These are phyloP conservation scores for Cataglyphis altisquamis DNA, from an alignment of 2,888 invertebrate species.

Conservation along the genomic window DNA sequence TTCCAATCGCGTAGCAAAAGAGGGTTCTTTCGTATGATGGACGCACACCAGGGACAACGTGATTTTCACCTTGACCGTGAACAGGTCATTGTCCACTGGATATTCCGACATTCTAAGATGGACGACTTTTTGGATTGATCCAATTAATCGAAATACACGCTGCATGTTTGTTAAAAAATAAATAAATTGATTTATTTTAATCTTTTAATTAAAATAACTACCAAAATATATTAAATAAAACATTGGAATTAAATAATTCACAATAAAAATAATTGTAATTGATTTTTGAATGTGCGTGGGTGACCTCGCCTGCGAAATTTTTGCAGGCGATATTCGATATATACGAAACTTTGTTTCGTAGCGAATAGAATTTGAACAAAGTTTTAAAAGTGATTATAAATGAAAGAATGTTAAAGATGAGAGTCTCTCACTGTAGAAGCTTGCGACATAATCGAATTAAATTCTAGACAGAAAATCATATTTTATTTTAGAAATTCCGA, in stretches of 20 bases:
- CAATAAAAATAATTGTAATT: background rate
- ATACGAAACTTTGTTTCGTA: background rate
- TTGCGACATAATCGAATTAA: background rate
- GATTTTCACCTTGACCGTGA: constrained; percentile 82
- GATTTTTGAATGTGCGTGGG: background rate
- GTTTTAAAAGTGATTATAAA: constrained; percentile 19
- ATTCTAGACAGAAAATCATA: background rate
- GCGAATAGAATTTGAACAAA: background rate
- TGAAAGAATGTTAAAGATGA: background rate
- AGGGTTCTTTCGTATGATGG: constrained; percentile 74
- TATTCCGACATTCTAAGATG: constrained; percentile 7
- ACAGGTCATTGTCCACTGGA: constrained; percentile 79
- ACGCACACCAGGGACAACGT: constrained; percentile 70
- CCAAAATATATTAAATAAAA: background rate
- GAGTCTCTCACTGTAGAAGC: background rate
- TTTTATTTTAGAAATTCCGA: background rate
- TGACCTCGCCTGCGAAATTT: constrained; percentile 1
- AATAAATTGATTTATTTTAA: background rate
- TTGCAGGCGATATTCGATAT: background rate
- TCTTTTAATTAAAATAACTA: background rate
- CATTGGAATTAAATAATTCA: background rate
- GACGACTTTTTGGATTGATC: background rate
- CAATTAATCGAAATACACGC: background rate
- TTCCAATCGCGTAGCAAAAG: constrained; percentile 77
- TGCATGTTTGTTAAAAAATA: background rate